phyloP scores from a whole-genome alignment of 2,888 invertebrate species.

The Tridacna gigas region DNA sequence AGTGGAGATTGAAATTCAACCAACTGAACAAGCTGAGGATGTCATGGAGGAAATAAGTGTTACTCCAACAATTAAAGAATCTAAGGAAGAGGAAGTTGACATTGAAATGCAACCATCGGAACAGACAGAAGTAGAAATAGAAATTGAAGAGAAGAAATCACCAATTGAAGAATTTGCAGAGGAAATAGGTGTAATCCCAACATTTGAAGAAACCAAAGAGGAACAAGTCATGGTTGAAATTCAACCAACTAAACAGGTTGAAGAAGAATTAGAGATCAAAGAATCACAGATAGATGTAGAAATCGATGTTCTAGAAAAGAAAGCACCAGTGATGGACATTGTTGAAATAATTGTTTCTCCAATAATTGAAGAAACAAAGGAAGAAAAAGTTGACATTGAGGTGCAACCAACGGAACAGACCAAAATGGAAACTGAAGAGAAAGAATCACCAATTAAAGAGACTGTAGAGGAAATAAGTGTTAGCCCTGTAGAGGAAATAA shows the following conservation, averaged over 20 bases:
- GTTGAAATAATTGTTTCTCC: slow-evolving; percentile 22
- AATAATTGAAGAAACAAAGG: slow-evolving; percentile 21
- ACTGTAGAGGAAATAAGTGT: too few species aligned
- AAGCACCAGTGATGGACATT: slow-evolving; percentile 8
- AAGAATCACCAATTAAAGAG: too few species aligned
- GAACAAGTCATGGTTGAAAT: neutral
- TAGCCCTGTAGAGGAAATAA: too few species aligned
- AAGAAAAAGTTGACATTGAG: slow-evolving; percentile 17
- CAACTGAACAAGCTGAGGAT: too few species aligned
- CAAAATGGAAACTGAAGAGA: neutral
- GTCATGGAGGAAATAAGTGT: too few species aligned
- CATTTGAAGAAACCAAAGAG: too few species aligned
- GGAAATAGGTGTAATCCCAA: too few species aligned
- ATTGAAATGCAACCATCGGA: slow-evolving; percentile 25
- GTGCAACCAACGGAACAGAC: neutral
- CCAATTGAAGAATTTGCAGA: too few species aligned
- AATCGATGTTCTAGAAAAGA: slow-evolving; percentile 19
- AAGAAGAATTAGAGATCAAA: slow-evolving; percentile 55
- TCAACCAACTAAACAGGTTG: neutral
- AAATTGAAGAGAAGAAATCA: slow-evolving; percentile 3
- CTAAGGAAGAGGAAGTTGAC: too few species aligned
- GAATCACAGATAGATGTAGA: slow-evolving; percentile 32
- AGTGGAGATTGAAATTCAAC: too few species aligned
- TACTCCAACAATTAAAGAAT: too few species aligned
- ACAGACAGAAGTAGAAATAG: slow-evolving; percentile 10